Percentiles rank a stretch among this genome's conserved stretches.
Evolutionary conservation across 2,113 vertebrate species (phyloP).

Genomic region (Euleptes europaea): DNA sequence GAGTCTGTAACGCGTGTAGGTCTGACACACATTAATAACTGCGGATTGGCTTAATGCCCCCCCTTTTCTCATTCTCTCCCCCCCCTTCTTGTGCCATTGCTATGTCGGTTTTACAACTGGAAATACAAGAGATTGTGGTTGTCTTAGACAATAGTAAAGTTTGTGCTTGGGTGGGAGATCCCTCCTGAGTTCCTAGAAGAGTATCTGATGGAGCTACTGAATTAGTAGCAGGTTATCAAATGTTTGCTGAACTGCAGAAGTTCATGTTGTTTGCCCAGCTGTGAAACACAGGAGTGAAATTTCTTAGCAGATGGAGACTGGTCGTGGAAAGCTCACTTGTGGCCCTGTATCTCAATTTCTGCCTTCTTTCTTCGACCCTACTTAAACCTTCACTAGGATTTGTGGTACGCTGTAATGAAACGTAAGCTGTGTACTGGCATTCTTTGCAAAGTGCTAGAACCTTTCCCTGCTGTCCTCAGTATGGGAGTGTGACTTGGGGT

Average conservation of each 20-base stretch:
- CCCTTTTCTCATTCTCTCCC: background rate
- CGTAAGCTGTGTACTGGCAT: background rate
- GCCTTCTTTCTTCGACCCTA: background rate
- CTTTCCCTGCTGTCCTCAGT: background rate
- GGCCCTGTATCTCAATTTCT: conserved; percentile 36
- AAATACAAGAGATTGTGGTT: background rate
- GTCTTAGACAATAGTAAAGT: conserved; percentile 27
- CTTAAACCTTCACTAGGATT: background rate
- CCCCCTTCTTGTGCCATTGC: background rate
- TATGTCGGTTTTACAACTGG: conserved; percentile 13
- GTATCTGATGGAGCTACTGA: conserved; percentile 1
- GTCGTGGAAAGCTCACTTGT: conserved; percentile 49
- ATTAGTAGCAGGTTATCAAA: conserved; percentile 37
- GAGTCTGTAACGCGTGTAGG: conserved; percentile 18
- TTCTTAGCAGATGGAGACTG: conserved; percentile 33
- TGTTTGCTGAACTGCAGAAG: conserved; percentile 43
- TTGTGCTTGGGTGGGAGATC: conserved; percentile 20
- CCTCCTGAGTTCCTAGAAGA: conserved; percentile 4
- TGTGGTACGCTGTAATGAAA: background rate
- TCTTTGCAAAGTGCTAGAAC: background rate
- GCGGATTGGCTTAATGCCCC: conserved; percentile 3
- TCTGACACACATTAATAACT: conserved; percentile 17
- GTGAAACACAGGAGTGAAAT: conserved; percentile 25
- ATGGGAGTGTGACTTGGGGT: background rate
- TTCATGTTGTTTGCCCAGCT: conserved; percentile 23